Percentiles rank a stretch among this genome's conserved stretches.
These are phyloP conservation scores for Chydorus sphaericus DNA, from an alignment of 2,888 invertebrate genomes.

Conservation along the genomic window DNA sequence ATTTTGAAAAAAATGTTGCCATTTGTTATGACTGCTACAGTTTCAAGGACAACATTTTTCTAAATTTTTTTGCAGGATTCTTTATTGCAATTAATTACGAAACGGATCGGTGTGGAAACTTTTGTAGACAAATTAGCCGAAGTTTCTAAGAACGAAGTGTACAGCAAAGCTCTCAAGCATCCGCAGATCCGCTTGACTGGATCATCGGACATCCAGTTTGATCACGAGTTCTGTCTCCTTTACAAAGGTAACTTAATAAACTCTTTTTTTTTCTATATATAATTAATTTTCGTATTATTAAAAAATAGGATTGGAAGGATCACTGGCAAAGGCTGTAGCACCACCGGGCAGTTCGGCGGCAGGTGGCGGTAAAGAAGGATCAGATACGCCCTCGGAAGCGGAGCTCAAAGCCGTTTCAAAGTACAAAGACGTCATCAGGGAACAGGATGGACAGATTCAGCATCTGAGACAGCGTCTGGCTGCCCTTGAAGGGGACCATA, in stretches of 20 bases:
- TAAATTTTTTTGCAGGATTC: conserved; percentile 37
- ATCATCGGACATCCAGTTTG: conserved; percentile 66
- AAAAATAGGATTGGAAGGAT: conserved; percentile 22
- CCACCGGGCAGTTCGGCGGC: conserved; percentile 23
- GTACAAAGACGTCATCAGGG: conserved; percentile 79
- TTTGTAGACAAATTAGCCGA: conserved; percentile 72
- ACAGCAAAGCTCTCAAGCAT: conserved; percentile 80
- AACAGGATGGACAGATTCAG: conserved; percentile 61
- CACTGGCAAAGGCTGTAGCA: conserved; percentile 28
- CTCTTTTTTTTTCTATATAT: neutral
- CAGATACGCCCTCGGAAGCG: conserved; percentile 30
- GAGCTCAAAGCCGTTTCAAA: conserved; percentile 44
- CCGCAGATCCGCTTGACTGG: conserved; percentile 58
- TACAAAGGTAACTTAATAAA: conserved; percentile 42
- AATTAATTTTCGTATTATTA: neutral
- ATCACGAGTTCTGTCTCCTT: conserved; percentile 86
- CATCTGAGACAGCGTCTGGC: conserved; percentile 38
- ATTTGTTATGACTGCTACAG: too few relatives aligned
- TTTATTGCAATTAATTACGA: conserved; percentile 66
- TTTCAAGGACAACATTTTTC: neutral
- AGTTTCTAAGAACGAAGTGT: conserved; percentile 76
- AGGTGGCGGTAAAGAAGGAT: conserved; percentile 16
- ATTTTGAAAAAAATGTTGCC: conserved; percentile 3
- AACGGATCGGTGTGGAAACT: conserved; percentile 77
- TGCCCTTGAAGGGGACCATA: conserved; percentile 30